Base-by-base conservation (phyloP, 2,888 invertebrate genomes). In the Scelioninae gen. 1 region DNA sequence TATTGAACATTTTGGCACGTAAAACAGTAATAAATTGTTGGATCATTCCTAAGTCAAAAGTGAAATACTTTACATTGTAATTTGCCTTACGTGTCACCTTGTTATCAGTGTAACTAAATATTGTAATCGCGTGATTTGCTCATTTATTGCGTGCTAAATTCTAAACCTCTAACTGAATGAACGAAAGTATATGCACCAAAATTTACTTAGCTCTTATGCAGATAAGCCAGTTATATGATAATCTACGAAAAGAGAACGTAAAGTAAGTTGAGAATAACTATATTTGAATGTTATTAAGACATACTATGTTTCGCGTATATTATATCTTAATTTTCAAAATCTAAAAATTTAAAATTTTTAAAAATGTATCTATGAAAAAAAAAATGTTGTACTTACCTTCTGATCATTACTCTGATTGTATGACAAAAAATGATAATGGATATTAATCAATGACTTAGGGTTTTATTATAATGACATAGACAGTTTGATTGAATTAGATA, bases 161-260 rank as follows among this genome's bases (percentile, higher is more conserved):
- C 79, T 80, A 84, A 82, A 80, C 84, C 74, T 85, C 87, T 86
- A 86, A 84, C 87, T 85, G 87, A 86, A 87, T 88, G 87, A 88
- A 87, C 87, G 85, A 89, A 87, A 87, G 84, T 87, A 81, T 65
- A 88, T 88, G 84, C 87, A 88, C 86, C 86, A 86, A 89, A 89
- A 86, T 89, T 88, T 89, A 87, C 87, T 82, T 72, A 82, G 69
- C 83, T 60, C 63, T 81, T 77, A 51, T 75, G 78, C 40, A 75
- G 83, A 86, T 84, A 83, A 80, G 85, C 72, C 82, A 85, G 82
- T 82, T 58, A 75, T 77, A 82, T 72, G 60, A 66, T 62, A 82
- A 84, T 68, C 80, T 49, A 49, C 55, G 74, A 66, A 85, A 74
- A 69, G 77, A 74, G 62, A 68, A 74, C 63, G 66, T 74, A 69